Conservation (phyloP, 2,113 vertebrate genomes). For the Puma concolor region DNA sequence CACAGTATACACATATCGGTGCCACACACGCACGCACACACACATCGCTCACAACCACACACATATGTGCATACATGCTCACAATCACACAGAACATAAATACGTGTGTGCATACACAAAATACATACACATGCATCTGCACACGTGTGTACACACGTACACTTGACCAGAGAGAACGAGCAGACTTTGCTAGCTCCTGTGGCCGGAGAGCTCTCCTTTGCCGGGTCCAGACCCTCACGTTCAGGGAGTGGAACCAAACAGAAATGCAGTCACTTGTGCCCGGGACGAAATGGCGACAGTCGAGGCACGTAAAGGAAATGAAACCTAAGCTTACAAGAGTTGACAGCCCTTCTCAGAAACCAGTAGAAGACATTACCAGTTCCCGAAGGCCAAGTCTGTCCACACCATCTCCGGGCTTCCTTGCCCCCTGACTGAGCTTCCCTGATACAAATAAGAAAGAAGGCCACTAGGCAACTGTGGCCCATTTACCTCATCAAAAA, state of each 20-base stretch:
- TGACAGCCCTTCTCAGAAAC: not conserved
- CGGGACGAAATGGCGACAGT: not conserved
- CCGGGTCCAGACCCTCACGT: not conserved
- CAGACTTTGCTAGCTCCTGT: not conserved
- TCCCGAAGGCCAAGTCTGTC: too few relatives aligned
- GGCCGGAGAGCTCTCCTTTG: not conserved
- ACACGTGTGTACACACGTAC: too few relatives aligned
- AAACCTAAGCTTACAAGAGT: too few relatives aligned
- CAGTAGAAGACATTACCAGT: not conserved
- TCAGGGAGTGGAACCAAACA: not conserved
- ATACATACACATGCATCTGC: too few relatives aligned
- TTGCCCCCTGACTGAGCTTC: not conserved
- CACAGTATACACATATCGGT: too few relatives aligned
- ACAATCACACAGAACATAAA: too few relatives aligned
- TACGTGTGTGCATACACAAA: too few relatives aligned
- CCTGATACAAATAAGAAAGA: not conserved
- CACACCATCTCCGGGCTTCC: not conserved
- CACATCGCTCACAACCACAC: too few relatives aligned
- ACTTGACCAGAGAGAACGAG: not conserved
- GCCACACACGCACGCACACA: not conserved
- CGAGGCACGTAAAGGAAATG: not conserved
- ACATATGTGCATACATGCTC: too few relatives aligned
- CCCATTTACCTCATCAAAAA: not conserved
- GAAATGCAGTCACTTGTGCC: not conserved
- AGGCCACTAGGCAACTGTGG: not conserved